Evolutionary conservation across 1,140 invertebrate species (phyloP), one percentile per base, ranked within the genome.

Genomic region (Whitmania pigra): DNA sequence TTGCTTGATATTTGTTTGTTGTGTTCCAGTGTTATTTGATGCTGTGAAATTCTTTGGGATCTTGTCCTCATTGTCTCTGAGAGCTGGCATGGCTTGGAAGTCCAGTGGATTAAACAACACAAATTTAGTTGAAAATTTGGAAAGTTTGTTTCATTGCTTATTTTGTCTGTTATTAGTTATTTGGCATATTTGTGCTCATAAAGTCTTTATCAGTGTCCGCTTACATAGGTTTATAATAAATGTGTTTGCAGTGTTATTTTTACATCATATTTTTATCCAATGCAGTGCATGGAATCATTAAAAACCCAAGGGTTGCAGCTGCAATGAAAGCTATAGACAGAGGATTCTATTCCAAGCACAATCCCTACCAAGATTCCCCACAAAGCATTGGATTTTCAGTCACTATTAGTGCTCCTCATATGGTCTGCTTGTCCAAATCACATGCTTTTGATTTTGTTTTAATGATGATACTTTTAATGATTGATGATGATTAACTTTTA

Each of bases 331-430:
- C 85, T 40, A 89, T 95, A 22, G 94, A 98, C 81, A 85, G 95
- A 78, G 89, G 87, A 74, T 85, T 90, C 76, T 95, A 91, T 83
- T 87, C 86, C 73, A 86, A 83, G 72, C 76, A 77, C 78, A 88
- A 88, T 82, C 88, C 93, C 1, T 97, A 96, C 78, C 86, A 89
- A 78, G 94, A 97, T 84, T 86, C 90, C 53, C 94, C 94, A 0
- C 93, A 83, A 73, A 77, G 76, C 53, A 85, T 85, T 75, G 83
- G 83, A 36, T 85, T 82, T 77, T 89, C 90, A 55, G 94, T 93
- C 5, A 98, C 94, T 0, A 97, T 97, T 71, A 94, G 91, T 86
- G 95, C 94, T 71, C 94, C 95, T 67, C 95, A 98, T 83, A 99
- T 98, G 95, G 92, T 94, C 36, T 20, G 15, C 15, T 71, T n/a